Evolutionary conservation across 2,113 vertebrate genomes (phyloP), one percentile per base, ranked within the genome.

Genomic region (Stercorarius parasiticus): DNA sequence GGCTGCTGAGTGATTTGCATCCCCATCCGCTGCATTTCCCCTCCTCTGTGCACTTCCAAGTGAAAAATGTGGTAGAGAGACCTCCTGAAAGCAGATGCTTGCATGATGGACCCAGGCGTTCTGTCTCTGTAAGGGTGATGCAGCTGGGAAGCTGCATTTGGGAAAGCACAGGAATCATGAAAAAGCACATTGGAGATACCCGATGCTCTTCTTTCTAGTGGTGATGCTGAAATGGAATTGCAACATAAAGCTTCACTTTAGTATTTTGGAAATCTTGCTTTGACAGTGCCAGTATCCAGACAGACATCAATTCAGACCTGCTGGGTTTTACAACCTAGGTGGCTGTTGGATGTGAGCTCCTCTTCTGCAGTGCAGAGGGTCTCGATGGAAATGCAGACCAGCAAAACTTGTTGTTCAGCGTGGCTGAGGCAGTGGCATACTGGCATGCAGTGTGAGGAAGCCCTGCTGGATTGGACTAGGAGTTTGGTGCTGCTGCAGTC

Each of bases 101-200:
- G 49, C 0, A 2, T 16, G 6, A 3, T 22, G 20, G 25, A 32
- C 50, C 15, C 42, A 50, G 72, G 47, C 2, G 0, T 26, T 43
- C 36, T 1, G 2, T n/a, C 5, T 64, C 56, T 55, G 59, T 6
- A 23, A 32, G 65, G 29, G 21, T 53, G 52, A 40, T 30, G 26
- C 49, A 55, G 16, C 20, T 18, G 10, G 36, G 26, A 47, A 27
- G 19, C 42, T 23, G 50, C 29, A 8, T 19, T 40, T 5, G 6
- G 50, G 67, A 58, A 62, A 62, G 50, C 15, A 0, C 26, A 43
- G 72, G 59, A 80, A 40, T n/a, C 20, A 16, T 32, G 53, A 19
- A 29, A 10, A 19, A 82, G 49, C 4, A 3, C 9, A n/a, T 34
- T 4, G 3, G 56, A 45, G 30, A 62, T 15, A 45, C 7, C 9